Evolutionary conservation across 2,888 invertebrate species (phyloP).

Genomic region (Listrodromus nycthemerus): DNA sequence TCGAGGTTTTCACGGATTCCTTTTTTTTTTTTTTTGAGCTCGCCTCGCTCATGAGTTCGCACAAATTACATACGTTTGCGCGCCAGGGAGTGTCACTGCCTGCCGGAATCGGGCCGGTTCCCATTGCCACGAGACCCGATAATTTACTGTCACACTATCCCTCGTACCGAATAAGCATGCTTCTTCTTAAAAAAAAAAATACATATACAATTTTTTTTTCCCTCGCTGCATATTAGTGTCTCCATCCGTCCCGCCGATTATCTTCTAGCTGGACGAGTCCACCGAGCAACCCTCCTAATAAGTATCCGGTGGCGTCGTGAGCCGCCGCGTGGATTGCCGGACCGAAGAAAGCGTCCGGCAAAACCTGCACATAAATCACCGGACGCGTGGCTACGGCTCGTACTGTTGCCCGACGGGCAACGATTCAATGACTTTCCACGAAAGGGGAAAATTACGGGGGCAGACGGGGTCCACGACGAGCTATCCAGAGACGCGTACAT

Average conservation of each 20-base stretch:
- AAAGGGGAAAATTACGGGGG: conserved; percentile 65
- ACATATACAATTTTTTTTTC: conserved; percentile 16
- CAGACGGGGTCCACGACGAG: conserved; percentile 10
- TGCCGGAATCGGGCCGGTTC: background rate
- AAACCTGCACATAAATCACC: conserved; percentile 62
- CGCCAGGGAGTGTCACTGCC: background rate
- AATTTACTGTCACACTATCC: background rate
- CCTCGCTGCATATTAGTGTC: conserved; percentile 49
- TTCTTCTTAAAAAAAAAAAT: background rate
- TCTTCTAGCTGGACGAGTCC: conserved; percentile 51
- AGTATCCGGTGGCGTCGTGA: conserved; percentile 30
- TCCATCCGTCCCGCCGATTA: conserved; percentile 37
- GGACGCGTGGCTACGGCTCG: conserved; percentile 45
- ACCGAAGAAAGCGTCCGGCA: conserved; percentile 28
- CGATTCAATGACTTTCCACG: conserved; percentile 58
- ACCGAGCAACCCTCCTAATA: conserved; percentile 52
- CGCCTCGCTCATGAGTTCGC: background rate
- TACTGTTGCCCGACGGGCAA: conserved; percentile 29
- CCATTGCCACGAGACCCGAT: background rate
- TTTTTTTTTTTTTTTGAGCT: background rate
- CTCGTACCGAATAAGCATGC: background rate
- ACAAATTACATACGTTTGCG: background rate
- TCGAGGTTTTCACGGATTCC: background rate
- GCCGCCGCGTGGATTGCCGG: background rate
- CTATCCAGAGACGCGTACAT: conserved; percentile 17